Conservation (phyloP, 2,797 vertebrate genomes). For the Poecile montanus region DNA sequence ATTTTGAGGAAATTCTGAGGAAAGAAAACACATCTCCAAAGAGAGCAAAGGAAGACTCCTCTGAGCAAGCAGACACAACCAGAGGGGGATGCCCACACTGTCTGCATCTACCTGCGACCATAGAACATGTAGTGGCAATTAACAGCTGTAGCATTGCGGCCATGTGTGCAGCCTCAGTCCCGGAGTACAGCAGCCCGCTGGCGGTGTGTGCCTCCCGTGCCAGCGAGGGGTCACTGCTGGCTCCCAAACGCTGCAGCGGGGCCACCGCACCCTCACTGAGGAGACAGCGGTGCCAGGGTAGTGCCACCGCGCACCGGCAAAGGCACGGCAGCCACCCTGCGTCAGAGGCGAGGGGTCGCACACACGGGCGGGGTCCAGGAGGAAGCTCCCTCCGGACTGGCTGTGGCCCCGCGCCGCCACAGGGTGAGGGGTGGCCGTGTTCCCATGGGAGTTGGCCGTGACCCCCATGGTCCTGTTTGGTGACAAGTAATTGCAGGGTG, state of each 20-base stretch:
- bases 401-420: not conserved
- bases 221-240: not conserved
- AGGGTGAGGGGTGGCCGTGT: not conserved
- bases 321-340: no score
- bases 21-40: not conserved
- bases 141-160: accelerated
- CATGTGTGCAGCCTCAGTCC: accelerated
- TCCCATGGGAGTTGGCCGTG: not conserved
- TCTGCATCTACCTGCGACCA: not conserved
- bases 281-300: accelerated
- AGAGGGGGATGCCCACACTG: not conserved
- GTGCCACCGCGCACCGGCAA: accelerated
- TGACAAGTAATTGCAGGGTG: not conserved
- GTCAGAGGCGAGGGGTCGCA: not conserved
- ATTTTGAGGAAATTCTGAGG: not conserved
- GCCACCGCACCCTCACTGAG: accelerated
- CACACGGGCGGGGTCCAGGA: accelerated
- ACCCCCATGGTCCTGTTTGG: not conserved
- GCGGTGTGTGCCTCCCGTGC: accelerated
- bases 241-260: not conserved
- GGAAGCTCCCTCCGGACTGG: not conserved
- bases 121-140: not conserved
- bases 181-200: accelerated
- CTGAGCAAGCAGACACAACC: not conserved
- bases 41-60: not conserved